Percentiles rank a stretch among this genome's conserved stretches.
Evolutionary conservation across 2,113 vertebrate genomes (phyloP).

Genomic region (Apus apus): DNA sequence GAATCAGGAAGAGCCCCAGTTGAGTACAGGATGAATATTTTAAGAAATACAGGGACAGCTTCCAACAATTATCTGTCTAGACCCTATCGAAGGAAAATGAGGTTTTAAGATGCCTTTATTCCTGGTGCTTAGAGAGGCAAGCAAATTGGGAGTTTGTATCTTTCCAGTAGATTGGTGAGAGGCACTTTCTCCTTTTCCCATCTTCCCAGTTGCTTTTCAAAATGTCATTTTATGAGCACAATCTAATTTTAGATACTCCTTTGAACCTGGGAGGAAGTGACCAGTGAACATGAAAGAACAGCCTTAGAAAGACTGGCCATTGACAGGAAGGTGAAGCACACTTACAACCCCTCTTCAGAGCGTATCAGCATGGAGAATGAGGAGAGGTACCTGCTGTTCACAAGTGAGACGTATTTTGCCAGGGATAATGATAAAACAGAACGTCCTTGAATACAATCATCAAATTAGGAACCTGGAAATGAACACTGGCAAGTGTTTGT

Average conservation of each 20-base stretch:
- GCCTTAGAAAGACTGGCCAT: background rate
- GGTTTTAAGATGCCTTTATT: background rate
- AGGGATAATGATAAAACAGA: background rate
- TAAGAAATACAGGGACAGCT: background rate
- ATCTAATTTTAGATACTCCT: background rate
- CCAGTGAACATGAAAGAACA: background rate
- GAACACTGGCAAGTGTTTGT: background rate
- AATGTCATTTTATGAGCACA: background rate
- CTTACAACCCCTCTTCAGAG: background rate
- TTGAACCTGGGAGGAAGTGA: background rate
- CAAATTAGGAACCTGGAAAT: background rate
- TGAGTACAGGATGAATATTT: background rate
- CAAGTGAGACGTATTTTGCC: background rate
- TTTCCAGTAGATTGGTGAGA: background rate
- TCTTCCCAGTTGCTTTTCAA: background rate
- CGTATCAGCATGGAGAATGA: background rate
- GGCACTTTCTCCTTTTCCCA: background rate
- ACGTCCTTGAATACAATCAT: background rate
- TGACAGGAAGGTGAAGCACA: background rate
- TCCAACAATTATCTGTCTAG: accelerated
- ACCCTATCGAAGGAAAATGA: background rate
- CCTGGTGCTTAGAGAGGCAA: background rate
- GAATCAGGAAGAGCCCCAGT: background rate
- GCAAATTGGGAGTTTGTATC: background rate
- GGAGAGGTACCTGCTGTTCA: background rate